Evolutionary conservation across 1,140 invertebrate species (phyloP).

Genomic region (Apis mellifera): DNA sequence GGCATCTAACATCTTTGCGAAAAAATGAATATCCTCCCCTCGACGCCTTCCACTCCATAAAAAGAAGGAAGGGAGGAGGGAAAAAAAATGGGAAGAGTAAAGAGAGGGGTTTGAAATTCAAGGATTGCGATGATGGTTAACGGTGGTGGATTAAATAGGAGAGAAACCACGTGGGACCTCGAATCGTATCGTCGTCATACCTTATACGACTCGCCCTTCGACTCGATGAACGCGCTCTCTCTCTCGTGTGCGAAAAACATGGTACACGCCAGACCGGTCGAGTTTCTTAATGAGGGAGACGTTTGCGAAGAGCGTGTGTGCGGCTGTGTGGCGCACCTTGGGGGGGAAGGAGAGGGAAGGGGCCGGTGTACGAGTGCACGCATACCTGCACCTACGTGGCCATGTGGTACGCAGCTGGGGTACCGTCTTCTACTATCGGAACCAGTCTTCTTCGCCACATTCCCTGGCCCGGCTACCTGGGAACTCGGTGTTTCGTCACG

Average conservation of each 20-base stretch:
- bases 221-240: neutral
- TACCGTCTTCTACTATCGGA: slow-evolving; percentile 32
- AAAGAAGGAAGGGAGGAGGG: neutral
- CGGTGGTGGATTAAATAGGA: slow-evolving; percentile 9
- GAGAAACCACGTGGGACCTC: slow-evolving; percentile 9
- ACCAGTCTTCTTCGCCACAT: slow-evolving; percentile 45
- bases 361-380: slow-evolving; percentile 6
- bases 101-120: neutral
- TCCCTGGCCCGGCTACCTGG: slow-evolving; percentile 39
- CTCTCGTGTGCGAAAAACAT: slow-evolving; percentile 44
- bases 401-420: slow-evolving; percentile 39
- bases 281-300: slow-evolving; percentile 60
- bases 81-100: neutral
- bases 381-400: slow-evolving; percentile 49
- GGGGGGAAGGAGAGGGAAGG: too few relatives aligned
- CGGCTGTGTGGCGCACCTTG: slow-evolving; percentile 15
- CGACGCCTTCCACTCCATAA: too few relatives aligned
- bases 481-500: slow-evolving; percentile 45
- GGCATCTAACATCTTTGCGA: neutral
- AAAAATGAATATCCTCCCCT: neutral
- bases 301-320: slow-evolving; percentile 8
- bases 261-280: slow-evolving; percentile 51
- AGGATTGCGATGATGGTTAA: neutral
- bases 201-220: slow-evolving; percentile 11
- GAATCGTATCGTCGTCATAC: neutral